phyloP scores from a whole-genome alignment of 2,888 invertebrate genomes.

The Limnephilus rhombicus region DNA sequence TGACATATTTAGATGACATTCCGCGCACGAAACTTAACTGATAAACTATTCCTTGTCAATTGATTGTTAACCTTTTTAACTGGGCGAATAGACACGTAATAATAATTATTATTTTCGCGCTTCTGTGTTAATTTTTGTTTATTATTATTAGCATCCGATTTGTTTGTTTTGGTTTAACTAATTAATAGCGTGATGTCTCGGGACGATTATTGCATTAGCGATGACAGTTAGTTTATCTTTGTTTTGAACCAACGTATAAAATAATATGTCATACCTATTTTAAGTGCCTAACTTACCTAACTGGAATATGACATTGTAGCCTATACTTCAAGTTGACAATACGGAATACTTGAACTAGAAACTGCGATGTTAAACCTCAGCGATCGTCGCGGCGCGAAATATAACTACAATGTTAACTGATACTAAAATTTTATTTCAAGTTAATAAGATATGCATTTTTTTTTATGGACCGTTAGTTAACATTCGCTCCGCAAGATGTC shows the following conservation, averaged over 20 bases:
- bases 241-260: constrained; percentile 47
- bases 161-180: background rate
- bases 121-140: constrained; percentile 2
- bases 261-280: constrained; percentile 59
- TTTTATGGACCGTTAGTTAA: background rate
- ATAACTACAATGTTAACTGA: background rate
- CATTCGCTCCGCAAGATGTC: background rate
- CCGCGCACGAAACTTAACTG: constrained; percentile 27
- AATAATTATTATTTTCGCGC: constrained; percentile 12
- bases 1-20: constrained; percentile 40
- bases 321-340: background rate
- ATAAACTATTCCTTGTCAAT: constrained; percentile 73
- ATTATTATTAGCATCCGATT: background rate
- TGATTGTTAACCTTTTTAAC: constrained; percentile 79
- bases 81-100: constrained; percentile 67
- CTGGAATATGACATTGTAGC: constrained; percentile 47
- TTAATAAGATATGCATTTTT: background rate
- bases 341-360: background rate
- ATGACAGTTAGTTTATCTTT: constrained; percentile 46
- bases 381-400: constrained; percentile 1
- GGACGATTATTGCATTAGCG: background rate
- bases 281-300: constrained; percentile 61
- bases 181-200: background rate
- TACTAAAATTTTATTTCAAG: background rate
- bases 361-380: background rate